Base-by-base conservation (phyloP, 2,797 vertebrate genomes). In the Pterois miles region DNA sequence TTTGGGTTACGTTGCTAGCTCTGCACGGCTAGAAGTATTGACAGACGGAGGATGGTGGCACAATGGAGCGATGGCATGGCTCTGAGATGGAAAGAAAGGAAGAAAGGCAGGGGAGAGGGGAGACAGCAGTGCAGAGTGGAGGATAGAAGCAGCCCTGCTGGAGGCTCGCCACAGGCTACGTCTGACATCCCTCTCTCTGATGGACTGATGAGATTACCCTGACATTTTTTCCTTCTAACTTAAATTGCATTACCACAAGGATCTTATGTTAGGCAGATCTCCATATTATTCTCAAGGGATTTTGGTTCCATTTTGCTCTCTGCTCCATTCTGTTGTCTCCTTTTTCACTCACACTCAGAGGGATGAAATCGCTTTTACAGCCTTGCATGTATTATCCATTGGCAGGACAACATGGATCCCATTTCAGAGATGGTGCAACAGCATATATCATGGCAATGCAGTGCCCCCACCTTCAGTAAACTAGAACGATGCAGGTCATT, bases 171-270 rank as follows among this genome's bases (percentile, higher is more conserved):
- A 94, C 93, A 91, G 94, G 95, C 94, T 93, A 94, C 90, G 94
- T 96, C 89, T 95, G 94, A 96, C 92, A 93, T 95, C 83, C 79
- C 92, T 93, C 94, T 89, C 95, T 95, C 93, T 88, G 91, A 96
- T 89, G 90, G 92, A 94, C 94, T 96, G 94, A 96, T 96, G 95
- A 96, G 95, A 93, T 94, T 94, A 96, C 85, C 87, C 84, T 93
- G 94, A 95, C 91, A 93, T 94, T 93, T 92, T 89, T 92, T 81
- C 83, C 87, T 89, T 89, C 90, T n/a, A 90, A 91, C 91, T 94
- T 92, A 94, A 94, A 94, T 93, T 93, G 92, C 92, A 93, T 95
- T 94, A 94, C 91, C 88, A 89, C 90, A 31, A 93, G 86, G 89
- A 94, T 93, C 92, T 92, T 86, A 89, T 93, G 92, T 91, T 93